Base-by-base conservation (phyloP, 2,888 invertebrate genomes). In the Apotomis capreana region DNA sequence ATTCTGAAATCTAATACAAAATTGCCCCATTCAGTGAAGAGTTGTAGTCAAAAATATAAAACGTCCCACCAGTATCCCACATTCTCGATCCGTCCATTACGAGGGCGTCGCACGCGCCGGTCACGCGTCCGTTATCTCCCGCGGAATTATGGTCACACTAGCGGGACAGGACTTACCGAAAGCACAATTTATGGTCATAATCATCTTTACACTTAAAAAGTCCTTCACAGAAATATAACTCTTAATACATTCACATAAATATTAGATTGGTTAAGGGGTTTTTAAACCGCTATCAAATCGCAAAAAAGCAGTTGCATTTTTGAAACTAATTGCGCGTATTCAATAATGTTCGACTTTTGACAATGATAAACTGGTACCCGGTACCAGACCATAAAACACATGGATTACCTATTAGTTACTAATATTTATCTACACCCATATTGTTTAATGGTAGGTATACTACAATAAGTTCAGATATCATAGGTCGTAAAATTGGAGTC, bases 101-200 rank as follows among this genome's bases (percentile, higher is more conserved):
- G 77, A 76, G 80, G 84, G 87, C 83, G 79, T 72, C 80, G 81
- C 92, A 90, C 91, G 89, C 89, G 90, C 75, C 84, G 77, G 78
- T 74, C 91, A 91, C 91, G 87, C 85, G 67, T 64, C 74, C 77
- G 59, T 46, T 68, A 60, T 77, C 74, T 63, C 64, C 77, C 82
- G 83, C 82, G 37, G 83, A 83, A 49, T 59, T 46, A 13, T 60
- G 60, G 77, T 84, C 87, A 86, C 87, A 83, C 78, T 75, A 65
- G 37, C 76, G 77, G 76, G 80, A 65, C 55, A 84, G 84, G 85
- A 77, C 81, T 77, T 82, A 83, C 84, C 79, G 78, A 81, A 78
- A 76, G 77, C 77, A 76, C 79, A 81, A 84, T 86, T 86, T 84
- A 86, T 84, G 74, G 76, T 74, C 74, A 37, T 15, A 65, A 26